Conservation (phyloP, 2,797 vertebrate genomes). For the Limosa lapponica region DNA sequence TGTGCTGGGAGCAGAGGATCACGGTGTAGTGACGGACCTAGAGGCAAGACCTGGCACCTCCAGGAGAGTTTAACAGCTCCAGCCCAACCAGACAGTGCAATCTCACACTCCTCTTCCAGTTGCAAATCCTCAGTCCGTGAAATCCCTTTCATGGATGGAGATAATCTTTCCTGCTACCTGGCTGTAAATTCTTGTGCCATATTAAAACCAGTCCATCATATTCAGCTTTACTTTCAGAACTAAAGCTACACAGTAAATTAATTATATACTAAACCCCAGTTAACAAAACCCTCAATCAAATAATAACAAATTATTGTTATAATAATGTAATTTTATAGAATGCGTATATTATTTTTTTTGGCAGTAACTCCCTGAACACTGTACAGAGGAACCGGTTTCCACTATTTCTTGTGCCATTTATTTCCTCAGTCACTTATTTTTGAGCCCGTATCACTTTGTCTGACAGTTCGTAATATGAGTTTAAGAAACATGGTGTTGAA, state of each 20-base stretch:
- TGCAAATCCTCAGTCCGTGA: rapidly evolving
- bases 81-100: neutral
- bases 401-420: neutral
- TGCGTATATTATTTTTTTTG: neutral
- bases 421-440: neutral
- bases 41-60: neutral
- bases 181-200: neutral
- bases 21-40: rapidly evolving
- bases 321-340: neutral
- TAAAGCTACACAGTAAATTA: neutral
- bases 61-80: neutral
- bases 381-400: neutral
- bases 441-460: neutral
- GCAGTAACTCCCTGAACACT: neutral
- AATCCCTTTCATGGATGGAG: neutral
- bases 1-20: neutral
- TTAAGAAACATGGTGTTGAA: neutral
- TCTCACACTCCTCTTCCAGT: neutral
- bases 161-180: neutral
- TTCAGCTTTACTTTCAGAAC: neutral
- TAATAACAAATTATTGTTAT: neutral
- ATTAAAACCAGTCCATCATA: neutral
- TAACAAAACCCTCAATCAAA: neutral
- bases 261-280: neutral
- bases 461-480: neutral